phyloP scores from a whole-genome alignment of 2,113 vertebrate species.

The Rhinoderma darwinii region DNA sequence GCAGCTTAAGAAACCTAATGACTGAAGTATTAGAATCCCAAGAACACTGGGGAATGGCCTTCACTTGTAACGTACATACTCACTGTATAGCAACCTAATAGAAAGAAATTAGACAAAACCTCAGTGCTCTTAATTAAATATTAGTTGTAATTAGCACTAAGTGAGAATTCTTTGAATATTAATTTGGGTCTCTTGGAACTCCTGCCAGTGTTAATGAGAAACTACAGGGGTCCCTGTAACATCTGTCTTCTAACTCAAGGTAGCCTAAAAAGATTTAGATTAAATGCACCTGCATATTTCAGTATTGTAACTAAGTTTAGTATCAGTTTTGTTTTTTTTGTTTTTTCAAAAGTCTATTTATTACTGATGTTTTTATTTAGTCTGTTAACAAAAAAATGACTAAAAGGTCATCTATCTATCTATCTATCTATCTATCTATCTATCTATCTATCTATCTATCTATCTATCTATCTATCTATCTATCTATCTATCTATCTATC shows the following conservation, averaged over 20 bases:
- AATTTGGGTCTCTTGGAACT: conserved; percentile 72
- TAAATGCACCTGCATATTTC: conserved; percentile 47
- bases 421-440: conserved; percentile 3
- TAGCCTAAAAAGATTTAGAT: conserved; percentile 47
- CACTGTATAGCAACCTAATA: conserved; percentile 60
- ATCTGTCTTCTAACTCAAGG: conserved; percentile 73
- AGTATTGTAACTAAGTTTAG: neutral
- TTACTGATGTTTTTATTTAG: neutral
- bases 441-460: neutral
- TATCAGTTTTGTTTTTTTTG: neutral
- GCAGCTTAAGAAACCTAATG: conserved; percentile 49
- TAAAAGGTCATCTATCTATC: neutral
- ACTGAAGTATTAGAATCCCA: conserved; percentile 46
- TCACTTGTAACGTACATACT: conserved; percentile 52
- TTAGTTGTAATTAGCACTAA: conserved; percentile 79
- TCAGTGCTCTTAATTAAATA: conserved; percentile 79
- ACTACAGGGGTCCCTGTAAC: conserved; percentile 69
- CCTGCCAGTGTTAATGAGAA: conserved; percentile 78
- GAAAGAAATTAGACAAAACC: conserved; percentile 67
- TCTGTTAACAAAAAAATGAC: neutral
- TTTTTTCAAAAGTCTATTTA: neutral
- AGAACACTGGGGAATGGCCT: conserved; percentile 38
- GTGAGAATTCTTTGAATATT: conserved; percentile 74
- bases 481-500: conserved; percentile 10
- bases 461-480: neutral